phyloP scores from a whole-genome alignment of 2,797 vertebrate genomes.

The Hipposideros larvatus region DNA sequence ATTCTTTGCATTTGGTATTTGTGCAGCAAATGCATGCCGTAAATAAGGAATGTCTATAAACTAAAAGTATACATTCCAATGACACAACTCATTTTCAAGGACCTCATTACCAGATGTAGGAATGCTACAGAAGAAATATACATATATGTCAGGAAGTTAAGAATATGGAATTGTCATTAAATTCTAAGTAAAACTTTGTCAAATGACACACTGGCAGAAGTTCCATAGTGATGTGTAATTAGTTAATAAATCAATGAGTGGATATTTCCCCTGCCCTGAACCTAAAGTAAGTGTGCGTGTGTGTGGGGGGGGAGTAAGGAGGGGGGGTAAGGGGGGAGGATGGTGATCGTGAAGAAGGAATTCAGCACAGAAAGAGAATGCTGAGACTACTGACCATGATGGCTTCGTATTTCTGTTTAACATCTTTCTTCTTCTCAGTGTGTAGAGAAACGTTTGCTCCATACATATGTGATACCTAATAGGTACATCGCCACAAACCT shows the following conservation, averaged over 20 bases:
- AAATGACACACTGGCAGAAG: constrained; percentile 60
- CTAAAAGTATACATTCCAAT: constrained; percentile 22
- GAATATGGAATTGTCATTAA: constrained; percentile 65
- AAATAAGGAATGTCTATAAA: constrained; percentile 47
- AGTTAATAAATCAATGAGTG: constrained; percentile 23
- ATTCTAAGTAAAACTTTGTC: constrained; percentile 60
- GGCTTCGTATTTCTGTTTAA: not conserved
- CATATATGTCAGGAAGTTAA: constrained; percentile 30
- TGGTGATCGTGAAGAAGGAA: not conserved
- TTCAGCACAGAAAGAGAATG: not conserved
- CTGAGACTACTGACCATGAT: not conserved
- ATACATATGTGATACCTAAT: not conserved
- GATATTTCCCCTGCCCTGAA: not conserved
- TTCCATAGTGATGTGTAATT: constrained; percentile 11
- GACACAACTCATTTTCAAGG: constrained; percentile 55
- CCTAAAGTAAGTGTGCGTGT: not conserved
- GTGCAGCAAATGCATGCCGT: not conserved
- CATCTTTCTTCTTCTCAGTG: not conserved
- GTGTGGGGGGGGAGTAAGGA: not conserved
- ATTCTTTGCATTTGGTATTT: not conserved
- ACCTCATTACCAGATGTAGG: constrained; percentile 56
- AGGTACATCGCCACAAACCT: not conserved
- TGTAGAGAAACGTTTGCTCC: not conserved
- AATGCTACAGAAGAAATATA: not conserved
- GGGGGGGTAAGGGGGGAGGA: no score